Conservation (phyloP, 2,888 invertebrate species). For the Tineola bisselliella region DNA sequence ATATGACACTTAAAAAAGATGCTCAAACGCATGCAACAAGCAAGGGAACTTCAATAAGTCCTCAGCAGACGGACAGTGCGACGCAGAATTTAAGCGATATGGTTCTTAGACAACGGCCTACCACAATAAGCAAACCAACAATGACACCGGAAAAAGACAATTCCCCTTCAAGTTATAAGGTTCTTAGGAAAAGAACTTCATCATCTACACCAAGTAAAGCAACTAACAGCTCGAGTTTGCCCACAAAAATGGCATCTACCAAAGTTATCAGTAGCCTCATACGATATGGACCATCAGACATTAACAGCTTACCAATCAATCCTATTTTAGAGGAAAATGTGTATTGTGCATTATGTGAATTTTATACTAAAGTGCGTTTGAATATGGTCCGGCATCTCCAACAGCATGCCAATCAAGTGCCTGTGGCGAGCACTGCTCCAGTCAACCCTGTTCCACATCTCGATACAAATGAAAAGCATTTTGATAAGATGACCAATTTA, state of each 20-base stretch:
- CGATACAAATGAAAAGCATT: conserved; percentile 80
- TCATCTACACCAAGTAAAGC: too few relatives aligned
- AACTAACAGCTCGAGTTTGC: too few relatives aligned
- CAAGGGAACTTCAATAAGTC: too few relatives aligned
- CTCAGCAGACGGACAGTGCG: not conserved
- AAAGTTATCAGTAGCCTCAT: too few relatives aligned
- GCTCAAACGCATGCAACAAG: too few relatives aligned
- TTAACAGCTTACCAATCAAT: conserved; percentile 70
- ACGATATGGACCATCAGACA: conserved; percentile 67
- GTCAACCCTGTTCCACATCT: conserved; percentile 86
- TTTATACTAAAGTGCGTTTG: conserved; percentile 73
- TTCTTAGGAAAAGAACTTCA: too few relatives aligned
- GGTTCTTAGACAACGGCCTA: too few relatives aligned
- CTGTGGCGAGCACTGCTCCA: conserved; percentile 74
- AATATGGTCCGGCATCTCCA: conserved; percentile 79
- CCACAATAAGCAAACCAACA: too few relatives aligned
- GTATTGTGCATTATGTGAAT: conserved; percentile 74
- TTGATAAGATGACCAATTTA: conserved; percentile 86
- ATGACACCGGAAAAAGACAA: too few relatives aligned
- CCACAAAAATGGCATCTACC: too few relatives aligned
- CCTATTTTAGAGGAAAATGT: conserved; percentile 71
- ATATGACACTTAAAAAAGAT: too few relatives aligned
- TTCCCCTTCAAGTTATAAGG: too few relatives aligned
- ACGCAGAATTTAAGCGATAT: conserved; percentile 22
- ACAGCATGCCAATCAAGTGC: conserved; percentile 71